Evolutionary conservation across 37 sponge, comb jelly and placozoan genomes (phyloP), one percentile per base, ranked within the genome.

Genomic region (Ianthella basta): DNA sequence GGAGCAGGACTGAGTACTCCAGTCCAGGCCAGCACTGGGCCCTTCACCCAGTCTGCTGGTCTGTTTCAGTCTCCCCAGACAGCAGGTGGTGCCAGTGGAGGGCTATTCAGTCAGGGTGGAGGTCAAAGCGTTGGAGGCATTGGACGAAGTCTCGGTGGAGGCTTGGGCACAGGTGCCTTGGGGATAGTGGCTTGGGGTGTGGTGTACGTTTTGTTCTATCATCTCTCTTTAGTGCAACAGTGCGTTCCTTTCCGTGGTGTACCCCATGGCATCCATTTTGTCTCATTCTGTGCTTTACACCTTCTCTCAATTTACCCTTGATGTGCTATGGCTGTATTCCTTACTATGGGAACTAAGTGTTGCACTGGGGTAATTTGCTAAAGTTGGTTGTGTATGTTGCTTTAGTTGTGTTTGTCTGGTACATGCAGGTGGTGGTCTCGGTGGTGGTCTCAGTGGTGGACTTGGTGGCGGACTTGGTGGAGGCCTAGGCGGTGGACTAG

Each of bases 91-190:
- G 84, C n/a, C 29, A 59, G 86, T 34, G 74, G 77, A 0, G 64
- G 73, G 25, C 56, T 60, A 13, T 82, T 75, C 18, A 82, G 91
- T 18, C 77, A 79, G 69, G 82, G 87, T 39, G 81, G 73, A 57
- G 87, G 82, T 32, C 56, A 70, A 3, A n/a, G 54, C 35, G 87
- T 80, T 4, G 86, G 90, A 6, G 72, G 82, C 55, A 79, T 81
- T 27, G 84, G 80, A 56, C 75, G 66, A 29, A 65, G 79, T 24
- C 56, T 78, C 21, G 82, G 63, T 56, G 61, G 83, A 39, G 73
- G 86, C 8, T 2, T 72, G 24, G 86, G 86, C 37, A 69, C 80
- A 60, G 67, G 80, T 32, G 84, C 80, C 24, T n/a, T 32, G 1
- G 53, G 86, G 25, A 25, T 83, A 24, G 84, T 70, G 24, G n/a